These are phyloP conservation scores for Orthosia gracilis DNA, from an alignment of 2,888 invertebrate species.

Conservation along the genomic window DNA sequence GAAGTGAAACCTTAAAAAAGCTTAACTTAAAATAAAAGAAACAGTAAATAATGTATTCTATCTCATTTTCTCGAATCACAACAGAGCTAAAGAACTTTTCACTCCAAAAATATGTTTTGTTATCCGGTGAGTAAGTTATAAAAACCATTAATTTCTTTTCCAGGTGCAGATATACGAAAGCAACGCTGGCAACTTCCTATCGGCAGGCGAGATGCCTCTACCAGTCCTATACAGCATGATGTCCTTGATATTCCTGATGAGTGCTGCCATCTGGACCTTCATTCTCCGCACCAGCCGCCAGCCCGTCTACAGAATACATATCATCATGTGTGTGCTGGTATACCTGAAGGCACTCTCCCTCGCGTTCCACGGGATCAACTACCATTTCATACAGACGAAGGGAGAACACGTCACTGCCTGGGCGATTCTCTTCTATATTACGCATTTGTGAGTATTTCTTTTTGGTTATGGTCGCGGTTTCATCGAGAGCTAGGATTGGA, in stretches of 20 bases:
- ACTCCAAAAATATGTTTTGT: no score
- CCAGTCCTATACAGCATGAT: constrained; percentile 98
- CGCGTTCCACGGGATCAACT: constrained; percentile 98
- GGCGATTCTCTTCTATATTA: constrained; percentile 99
- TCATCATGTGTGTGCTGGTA: constrained; percentile 98
- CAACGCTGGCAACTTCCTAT: constrained; percentile 96
- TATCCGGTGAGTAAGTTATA: background rate
- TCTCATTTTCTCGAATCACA: no score
- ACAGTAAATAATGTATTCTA: no score
- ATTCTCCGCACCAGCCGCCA: constrained; percentile 96
- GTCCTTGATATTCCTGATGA: constrained; percentile 96
- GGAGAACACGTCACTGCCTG: constrained; percentile 99
- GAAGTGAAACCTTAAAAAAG: no score
- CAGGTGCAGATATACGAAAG: constrained; percentile 97
- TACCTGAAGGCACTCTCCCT: constrained; percentile 97
- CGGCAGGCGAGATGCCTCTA: constrained; percentile 99
- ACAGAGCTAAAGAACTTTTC: no score
- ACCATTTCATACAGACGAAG: constrained; percentile 97
- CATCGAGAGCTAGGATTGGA: no score
- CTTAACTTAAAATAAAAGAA: no score
- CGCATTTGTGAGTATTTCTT: constrained; percentile 95
- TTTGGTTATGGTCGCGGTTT: no score
- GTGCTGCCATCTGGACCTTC: constrained; percentile 98
- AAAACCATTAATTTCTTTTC: background rate
- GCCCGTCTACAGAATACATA: constrained; percentile 98